Evolutionary conservation across 2,888 invertebrate genomes (phyloP).

Genomic region (Nemotelus pantherinus): DNA sequence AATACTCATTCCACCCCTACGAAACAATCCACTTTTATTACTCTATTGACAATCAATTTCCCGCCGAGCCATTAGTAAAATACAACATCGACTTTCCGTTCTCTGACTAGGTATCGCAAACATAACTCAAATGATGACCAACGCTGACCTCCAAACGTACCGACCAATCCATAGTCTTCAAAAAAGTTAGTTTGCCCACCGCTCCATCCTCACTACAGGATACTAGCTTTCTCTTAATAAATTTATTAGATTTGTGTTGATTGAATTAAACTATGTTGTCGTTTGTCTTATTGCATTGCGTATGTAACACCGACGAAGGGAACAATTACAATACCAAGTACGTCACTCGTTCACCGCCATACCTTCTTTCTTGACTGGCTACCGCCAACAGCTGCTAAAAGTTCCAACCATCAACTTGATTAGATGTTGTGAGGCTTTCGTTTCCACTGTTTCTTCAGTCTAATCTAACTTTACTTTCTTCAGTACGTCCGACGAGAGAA

Average conservation of each 20-base stretch:
- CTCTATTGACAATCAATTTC: conserved; percentile 12
- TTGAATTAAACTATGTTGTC: conserved; percentile 15
- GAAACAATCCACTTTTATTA: background rate
- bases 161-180: too few species aligned
- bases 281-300: conserved; percentile 26
- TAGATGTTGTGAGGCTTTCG: too few species aligned
- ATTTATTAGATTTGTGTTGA: conserved; percentile 30
- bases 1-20: too few species aligned
- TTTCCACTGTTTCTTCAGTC: too few species aligned
- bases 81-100: background rate
- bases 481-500: conserved; percentile 15
- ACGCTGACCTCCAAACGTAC: background rate
- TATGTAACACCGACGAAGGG: background rate
- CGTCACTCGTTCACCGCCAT: background rate
- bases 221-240: background rate
- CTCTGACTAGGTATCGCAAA: background rate
- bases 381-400: background rate
- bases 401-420: background rate
- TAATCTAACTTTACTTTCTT: background rate
- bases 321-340: background rate
- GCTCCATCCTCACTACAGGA: background rate
- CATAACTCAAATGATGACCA: background rate
- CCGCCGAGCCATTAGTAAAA: conserved; percentile 21
- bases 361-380: background rate
- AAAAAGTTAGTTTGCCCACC: background rate